Base-by-base conservation (phyloP, 1,140 invertebrate genomes). In the Nasonia giraulti region DNA sequence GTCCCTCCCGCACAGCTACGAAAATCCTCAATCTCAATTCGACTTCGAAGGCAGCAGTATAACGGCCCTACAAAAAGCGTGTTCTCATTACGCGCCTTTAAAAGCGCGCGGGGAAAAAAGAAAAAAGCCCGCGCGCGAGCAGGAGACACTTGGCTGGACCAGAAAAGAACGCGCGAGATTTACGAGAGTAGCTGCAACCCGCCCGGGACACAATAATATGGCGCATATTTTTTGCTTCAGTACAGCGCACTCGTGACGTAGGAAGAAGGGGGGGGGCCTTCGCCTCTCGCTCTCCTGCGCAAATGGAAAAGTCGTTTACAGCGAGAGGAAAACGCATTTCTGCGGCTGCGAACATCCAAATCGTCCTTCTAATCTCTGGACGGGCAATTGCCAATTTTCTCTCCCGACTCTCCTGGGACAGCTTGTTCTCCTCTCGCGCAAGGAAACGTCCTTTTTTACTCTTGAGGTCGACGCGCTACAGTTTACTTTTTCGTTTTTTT, bases 261-360 rank as follows among this genome's bases (percentile, higher is more conserved):
- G 44, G 37, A 0, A 71, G 27, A 27, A 31, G 11, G 40, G 40
- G 7, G 40, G 7, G 40, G 7, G 40, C 33, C 33, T 37, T 37
- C 33, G 11, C 69, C 69, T 10, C n/a, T 31, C 11, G 69, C 69
- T 37, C 4, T 23, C 4, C 73, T 20, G 62, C 17, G 40, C 17
- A 81, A 81, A 81, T 81, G 79, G 33, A 81, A 81, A 80, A 80
- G 77, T 66, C 77, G 62, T 80, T 80, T 66, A 31, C n/a, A 11
- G 14, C 37, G 73, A 17, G 73, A 17, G 33, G 44, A 78, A 50
- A 50, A n/a, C 47, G 76, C 74, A 40, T 40, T 37, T 33, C 73
- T 23, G 20, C 11, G n/a, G 14, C 37, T n/a, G 74, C 40, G 33
- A 6, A 23, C 10, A 76, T 47, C 73, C 73, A 75, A 55, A 50